These are phyloP conservation scores for Dermolepida albohirtum DNA, from an alignment of 2,888 invertebrate species.

Conservation along the genomic window DNA sequence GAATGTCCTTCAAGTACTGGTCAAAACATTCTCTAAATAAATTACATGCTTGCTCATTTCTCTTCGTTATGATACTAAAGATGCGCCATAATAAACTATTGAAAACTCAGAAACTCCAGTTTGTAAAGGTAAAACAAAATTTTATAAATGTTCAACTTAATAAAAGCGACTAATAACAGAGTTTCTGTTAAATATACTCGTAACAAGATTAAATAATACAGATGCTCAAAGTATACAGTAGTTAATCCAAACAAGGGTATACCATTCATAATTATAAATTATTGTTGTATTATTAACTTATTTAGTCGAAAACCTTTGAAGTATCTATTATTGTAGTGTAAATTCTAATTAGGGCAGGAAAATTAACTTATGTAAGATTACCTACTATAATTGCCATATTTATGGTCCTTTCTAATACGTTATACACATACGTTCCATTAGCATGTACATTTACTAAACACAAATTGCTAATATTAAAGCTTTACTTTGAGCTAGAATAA, in stretches of 20 bases:
- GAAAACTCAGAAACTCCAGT: too few relatives aligned
- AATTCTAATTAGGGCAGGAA: conserved; percentile 39
- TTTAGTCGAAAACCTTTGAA: conserved; percentile 41
- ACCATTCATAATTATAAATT: conserved; percentile 39
- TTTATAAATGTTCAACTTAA: too few relatives aligned
- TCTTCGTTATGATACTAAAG: too few relatives aligned
- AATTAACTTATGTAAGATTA: conserved; percentile 45
- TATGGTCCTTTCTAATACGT: conserved; percentile 28
- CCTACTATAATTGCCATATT: conserved; percentile 41
- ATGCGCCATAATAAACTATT: too few relatives aligned
- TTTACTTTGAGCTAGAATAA: too few relatives aligned
- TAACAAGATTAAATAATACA: conserved; percentile 24
- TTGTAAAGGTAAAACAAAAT: too few relatives aligned
- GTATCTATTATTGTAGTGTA: conserved; percentile 44
- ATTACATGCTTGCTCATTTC: too few relatives aligned
- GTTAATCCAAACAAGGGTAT: conserved; percentile 40
- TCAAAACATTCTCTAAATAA: too few relatives aligned
- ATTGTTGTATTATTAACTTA: conserved; percentile 43
- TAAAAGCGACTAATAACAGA: conserved; percentile 9
- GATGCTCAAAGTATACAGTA: conserved; percentile 34
- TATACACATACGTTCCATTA: conserved; percentile 13
- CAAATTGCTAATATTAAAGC: too few relatives aligned
- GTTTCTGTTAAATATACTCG: conserved; percentile 23
- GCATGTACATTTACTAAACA: background rate
- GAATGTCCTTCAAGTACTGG: too few relatives aligned